phyloP scores from a whole-genome alignment of 1,140 invertebrate genomes.

The Zaprionus tsacasi region DNA sequence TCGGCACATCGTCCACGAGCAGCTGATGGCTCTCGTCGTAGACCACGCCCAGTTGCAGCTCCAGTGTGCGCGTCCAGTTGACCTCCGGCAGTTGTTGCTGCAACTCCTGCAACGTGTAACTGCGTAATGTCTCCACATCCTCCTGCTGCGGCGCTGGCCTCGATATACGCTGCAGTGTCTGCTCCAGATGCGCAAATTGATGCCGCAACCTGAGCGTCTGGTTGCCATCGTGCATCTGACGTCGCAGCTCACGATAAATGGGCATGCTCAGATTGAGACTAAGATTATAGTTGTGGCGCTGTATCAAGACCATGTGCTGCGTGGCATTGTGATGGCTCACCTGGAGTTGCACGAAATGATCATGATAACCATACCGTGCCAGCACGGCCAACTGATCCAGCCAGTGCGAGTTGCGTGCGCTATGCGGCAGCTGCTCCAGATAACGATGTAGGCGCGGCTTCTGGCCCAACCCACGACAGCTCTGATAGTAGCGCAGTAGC shows the following conservation, averaged over 20 bases:
- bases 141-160: slow-evolving; percentile 1
- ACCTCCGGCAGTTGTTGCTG: slow-evolving; percentile 36
- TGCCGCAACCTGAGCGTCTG: background rate
- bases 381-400: slow-evolving; percentile 48
- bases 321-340: slow-evolving; percentile 60
- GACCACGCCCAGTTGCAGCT: slow-evolving; percentile 38
- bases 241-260: slow-evolving; percentile 44
- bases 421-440: slow-evolving; percentile 39
- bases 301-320: slow-evolving; percentile 55
- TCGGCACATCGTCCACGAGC: slow-evolving; percentile 55
- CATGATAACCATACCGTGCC: slow-evolving; percentile 62
- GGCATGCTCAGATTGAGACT: slow-evolving; percentile 41
- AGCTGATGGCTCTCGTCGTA: slow-evolving; percentile 36
- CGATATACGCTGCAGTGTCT: slow-evolving; percentile 6
- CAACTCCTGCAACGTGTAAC: slow-evolving; percentile 40
- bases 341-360: slow-evolving; percentile 54
- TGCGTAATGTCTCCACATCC: slow-evolving; percentile 40
- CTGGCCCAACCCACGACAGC: slow-evolving; percentile 29
- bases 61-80: slow-evolving; percentile 46
- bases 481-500: slow-evolving; percentile 54
- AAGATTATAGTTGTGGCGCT: slow-evolving; percentile 58
- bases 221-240: background rate
- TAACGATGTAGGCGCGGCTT: slow-evolving; percentile 44
- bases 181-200: slow-evolving; percentile 36
- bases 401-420: slow-evolving; percentile 40